Percentiles rank a stretch among this genome's conserved stretches.
phyloP scores from a whole-genome alignment of 2,888 invertebrate genomes.

The Timandra comae region DNA sequence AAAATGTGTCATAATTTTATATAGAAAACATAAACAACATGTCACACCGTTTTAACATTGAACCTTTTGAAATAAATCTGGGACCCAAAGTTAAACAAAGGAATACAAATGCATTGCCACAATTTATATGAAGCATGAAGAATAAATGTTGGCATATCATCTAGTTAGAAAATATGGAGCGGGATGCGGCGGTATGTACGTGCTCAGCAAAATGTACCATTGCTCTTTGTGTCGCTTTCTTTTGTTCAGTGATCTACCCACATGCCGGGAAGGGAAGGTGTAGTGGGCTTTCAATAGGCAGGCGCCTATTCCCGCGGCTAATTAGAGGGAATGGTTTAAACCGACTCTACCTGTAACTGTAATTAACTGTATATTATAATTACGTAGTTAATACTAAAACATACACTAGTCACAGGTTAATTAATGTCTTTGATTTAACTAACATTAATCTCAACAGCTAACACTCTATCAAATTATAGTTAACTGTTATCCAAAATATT shows the following conservation, averaged over 20 bases:
- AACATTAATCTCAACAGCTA: too few relatives aligned
- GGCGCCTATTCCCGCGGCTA: conserved; percentile 22
- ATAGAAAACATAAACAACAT: too few relatives aligned
- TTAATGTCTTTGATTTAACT: too few relatives aligned
- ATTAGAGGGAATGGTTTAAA: conserved; percentile 27
- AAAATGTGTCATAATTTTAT: too few relatives aligned
- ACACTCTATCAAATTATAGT: too few relatives aligned
- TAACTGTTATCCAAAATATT: too few relatives aligned
- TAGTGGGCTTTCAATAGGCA: conserved; percentile 33
- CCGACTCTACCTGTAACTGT: conserved; percentile 3
- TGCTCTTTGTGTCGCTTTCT: conserved; percentile 68
- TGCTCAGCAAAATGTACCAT: conserved; percentile 63
- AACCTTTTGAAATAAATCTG: too few relatives aligned
- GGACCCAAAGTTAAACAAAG: too few relatives aligned
- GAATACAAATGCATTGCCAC: conserved; percentile 30
- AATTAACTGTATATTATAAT: too few relatives aligned
- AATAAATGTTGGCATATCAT: conserved; percentile 63
- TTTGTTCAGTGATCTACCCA: conserved; percentile 64
- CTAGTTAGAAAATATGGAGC: conserved; percentile 71
- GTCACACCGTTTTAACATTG: too few relatives aligned
- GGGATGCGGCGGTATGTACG: conserved; percentile 41
- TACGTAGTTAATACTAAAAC: too few relatives aligned
- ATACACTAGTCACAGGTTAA: too few relatives aligned
- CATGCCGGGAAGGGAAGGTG: conserved; percentile 27
- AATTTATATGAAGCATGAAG: conserved; percentile 41